A percentile compares a stretch with the other conserved stretches of the same genome.
Evolutionary conservation across 1,140 invertebrate species (phyloP).

Genomic region (Nephila pilipes): DNA sequence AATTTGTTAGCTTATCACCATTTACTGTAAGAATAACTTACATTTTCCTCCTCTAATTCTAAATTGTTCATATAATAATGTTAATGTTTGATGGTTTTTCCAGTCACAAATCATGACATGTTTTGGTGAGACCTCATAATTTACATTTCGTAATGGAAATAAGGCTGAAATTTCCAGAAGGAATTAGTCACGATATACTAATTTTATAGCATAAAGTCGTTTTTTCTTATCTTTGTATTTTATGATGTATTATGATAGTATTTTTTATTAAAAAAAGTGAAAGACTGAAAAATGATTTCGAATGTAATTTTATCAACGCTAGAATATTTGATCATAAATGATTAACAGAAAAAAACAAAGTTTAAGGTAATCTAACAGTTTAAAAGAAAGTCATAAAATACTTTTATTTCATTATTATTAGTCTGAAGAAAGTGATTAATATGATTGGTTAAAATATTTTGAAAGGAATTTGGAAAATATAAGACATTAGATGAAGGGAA

Average conservation of each 20-base stretch:
- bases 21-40: background rate
- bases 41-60: background rate
- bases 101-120: background rate
- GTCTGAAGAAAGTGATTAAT: no score
- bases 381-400: no score
- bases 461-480: no score
- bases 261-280: background rate
- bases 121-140: background rate
- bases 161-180: background rate
- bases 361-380: no score
- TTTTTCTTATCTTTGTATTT: background rate
- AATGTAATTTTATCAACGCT: background rate
- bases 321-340: background rate
- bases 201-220: background rate
- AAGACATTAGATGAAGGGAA: no score
- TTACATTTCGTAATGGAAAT: background rate
- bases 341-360: background rate
- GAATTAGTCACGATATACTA: constrained; percentile 1
- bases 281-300: background rate
- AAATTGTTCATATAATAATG: constrained; percentile 1
- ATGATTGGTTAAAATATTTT: no score
- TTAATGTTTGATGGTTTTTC: background rate
- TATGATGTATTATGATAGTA: background rate
- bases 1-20: background rate
- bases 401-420: no score